Percentiles rank a stretch among this genome's conserved stretches.
These are phyloP conservation scores for Popillia japonica DNA, from an alignment of 1,140 invertebrate species.

Conservation along the genomic window DNA sequence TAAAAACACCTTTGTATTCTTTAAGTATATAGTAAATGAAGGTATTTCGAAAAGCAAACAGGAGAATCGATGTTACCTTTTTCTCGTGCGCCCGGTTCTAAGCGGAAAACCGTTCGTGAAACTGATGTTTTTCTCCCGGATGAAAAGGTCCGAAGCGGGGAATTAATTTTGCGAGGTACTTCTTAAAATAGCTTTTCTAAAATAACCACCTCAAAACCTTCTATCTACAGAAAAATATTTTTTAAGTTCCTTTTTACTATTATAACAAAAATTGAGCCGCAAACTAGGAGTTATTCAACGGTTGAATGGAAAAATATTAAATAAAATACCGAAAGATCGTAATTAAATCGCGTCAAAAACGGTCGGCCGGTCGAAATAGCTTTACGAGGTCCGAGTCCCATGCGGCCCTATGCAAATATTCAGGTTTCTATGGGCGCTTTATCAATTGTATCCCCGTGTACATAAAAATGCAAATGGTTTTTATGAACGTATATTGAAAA, in stretches of 20 bases:
- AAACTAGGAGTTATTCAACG: too few species aligned
- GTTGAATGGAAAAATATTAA: too few species aligned
- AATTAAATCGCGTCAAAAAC: too few species aligned
- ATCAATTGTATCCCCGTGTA: background rate
- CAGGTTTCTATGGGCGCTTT: background rate
- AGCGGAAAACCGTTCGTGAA: background rate
- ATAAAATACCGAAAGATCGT: too few species aligned
- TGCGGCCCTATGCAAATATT: background rate
- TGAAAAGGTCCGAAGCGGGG: too few species aligned
- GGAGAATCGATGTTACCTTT: background rate
- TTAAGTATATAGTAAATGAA: background rate
- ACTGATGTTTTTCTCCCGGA: background rate
- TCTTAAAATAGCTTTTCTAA: too few species aligned
- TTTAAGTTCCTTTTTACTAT: too few species aligned
- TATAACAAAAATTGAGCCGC: too few species aligned
- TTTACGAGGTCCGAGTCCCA: background rate
- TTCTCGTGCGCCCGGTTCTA: background rate
- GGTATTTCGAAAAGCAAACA: background rate
- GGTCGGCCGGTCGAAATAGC: too few species aligned
- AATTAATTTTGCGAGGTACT: too few species aligned
- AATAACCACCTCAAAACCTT: too few species aligned
- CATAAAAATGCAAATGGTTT: constrained; percentile 2
- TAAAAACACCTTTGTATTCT: constrained; percentile 12
- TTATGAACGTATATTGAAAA: background rate
- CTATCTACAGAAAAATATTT: too few species aligned